Conservation (phyloP, 2,888 invertebrate genomes). For the Erebia aethiops region DNA sequence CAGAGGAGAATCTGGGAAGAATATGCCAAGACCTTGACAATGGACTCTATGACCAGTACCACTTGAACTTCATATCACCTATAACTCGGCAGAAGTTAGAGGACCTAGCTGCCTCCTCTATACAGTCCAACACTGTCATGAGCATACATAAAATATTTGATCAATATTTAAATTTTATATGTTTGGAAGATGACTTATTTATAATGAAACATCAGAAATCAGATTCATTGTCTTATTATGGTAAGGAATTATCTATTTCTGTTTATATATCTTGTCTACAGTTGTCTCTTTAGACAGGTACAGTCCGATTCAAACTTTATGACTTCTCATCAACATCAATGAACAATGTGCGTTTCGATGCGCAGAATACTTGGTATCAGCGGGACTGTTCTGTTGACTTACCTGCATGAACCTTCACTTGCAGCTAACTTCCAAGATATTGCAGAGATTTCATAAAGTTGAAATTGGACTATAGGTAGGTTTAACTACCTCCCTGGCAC, state of each 20-base stretch:
- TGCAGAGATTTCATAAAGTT: too few species aligned
- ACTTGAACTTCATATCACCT: slow-evolving; percentile 98
- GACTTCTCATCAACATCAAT: too few species aligned
- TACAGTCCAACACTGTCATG: slow-evolving; percentile 94
- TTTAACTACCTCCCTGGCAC: too few species aligned
- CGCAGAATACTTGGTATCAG: too few species aligned
- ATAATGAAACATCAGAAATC: slow-evolving; percentile 96
- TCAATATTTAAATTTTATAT: slow-evolving; percentile 99
- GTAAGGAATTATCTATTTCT: slow-evolving; percentile 66
- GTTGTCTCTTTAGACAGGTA: too few species aligned
- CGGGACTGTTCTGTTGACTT: too few species aligned
- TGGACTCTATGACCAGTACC: slow-evolving; percentile 96
- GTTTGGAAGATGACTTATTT: slow-evolving; percentile 98
- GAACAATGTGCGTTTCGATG: too few species aligned
- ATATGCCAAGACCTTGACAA: slow-evolving; percentile 95
- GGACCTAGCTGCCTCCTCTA: slow-evolving; percentile 95
- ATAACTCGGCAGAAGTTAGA: slow-evolving; percentile 96
- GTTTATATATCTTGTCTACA: not conserved
- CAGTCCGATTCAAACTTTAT: too few species aligned
- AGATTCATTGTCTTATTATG: slow-evolving; percentile 95
- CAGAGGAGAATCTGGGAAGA: slow-evolving; percentile 96
- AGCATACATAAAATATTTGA: slow-evolving; percentile 98
- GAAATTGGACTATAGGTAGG: too few species aligned
- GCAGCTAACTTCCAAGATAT: too few species aligned
- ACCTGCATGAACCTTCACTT: too few species aligned